Percentiles rank a stretch among this genome's conserved stretches.
phyloP scores from a whole-genome alignment of 2,113 vertebrate genomes.

The Romanogobio albipinnatus region DNA sequence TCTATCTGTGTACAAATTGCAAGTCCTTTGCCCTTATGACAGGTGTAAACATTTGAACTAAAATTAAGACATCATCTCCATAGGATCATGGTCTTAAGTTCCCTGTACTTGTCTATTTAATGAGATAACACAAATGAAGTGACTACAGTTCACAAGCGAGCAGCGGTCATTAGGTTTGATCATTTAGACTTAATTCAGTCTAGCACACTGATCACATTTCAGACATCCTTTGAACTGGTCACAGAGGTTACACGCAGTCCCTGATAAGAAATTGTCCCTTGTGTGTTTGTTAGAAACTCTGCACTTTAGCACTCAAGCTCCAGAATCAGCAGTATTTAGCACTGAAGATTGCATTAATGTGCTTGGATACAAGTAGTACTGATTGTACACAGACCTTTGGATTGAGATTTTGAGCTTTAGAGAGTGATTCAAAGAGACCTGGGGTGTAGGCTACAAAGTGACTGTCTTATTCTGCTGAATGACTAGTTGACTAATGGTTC shows the following conservation, averaged over 20 bases:
- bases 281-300: conserved; percentile 33
- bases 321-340: background rate
- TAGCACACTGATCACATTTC: conserved; percentile 1
- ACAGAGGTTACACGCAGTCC: background rate
- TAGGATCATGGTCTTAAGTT: background rate
- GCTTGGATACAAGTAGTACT: background rate
- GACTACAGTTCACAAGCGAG: background rate
- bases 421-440: background rate
- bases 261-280: background rate
- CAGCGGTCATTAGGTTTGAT: background rate
- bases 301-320: conserved; percentile 24
- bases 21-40: conserved; percentile 26
- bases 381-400: conserved; percentile 27
- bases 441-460: background rate
- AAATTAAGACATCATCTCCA: background rate
- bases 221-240: conserved; percentile 11
- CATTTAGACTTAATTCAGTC: background rate
- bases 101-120: background rate
- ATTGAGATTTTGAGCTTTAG: background rate
- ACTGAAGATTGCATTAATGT: background rate
- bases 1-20: conserved; percentile 8
- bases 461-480: background rate
- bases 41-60: background rate
- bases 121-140: background rate
- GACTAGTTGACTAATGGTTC: background rate